phyloP scores from a whole-genome alignment of 2,113 vertebrate genomes.

The Melozone crissalis region DNA sequence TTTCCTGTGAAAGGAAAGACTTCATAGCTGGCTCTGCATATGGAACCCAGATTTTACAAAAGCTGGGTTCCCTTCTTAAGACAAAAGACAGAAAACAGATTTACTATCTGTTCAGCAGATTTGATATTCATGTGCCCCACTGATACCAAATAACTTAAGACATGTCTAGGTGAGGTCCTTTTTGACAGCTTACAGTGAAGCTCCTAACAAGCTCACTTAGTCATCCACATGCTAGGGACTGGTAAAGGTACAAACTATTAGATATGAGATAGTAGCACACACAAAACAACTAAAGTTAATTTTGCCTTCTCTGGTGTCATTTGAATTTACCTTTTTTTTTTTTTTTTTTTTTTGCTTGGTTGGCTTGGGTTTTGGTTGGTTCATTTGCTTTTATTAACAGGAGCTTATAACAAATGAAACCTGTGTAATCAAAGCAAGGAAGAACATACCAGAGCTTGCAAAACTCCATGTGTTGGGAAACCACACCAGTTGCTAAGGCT shows the following conservation, averaged over 20 bases:
- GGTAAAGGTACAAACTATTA: neutral
- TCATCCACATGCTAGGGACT: neutral
- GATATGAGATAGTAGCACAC: neutral
- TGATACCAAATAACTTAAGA: conserved; percentile 8
- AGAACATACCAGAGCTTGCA: neutral
- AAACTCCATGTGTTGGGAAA: neutral
- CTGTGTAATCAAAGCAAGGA: neutral
- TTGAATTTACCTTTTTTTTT: neutral
- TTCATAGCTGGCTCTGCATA: conserved; percentile 64
- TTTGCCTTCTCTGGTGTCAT: neutral
- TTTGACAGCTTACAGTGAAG: neutral
- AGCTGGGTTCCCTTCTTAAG: conserved; percentile 48
- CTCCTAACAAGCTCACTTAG: neutral
- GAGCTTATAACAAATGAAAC: neutral
- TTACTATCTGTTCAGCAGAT: conserved; percentile 55
- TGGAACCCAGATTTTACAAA: conserved; percentile 66
- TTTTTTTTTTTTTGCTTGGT: neutral
- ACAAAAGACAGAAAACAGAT: conserved; percentile 51
- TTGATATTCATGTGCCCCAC: neutral
- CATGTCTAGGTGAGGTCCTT: neutral
- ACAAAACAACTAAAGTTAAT: neutral
- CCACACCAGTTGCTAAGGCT: neutral
- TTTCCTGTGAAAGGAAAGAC: conserved; percentile 67
- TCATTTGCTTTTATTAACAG: neutral
- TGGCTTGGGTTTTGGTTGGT: neutral